Percentiles rank a stretch among this genome's conserved stretches.
These are phyloP conservation scores for Drosophila arizonae DNA, from an alignment of 1,140 invertebrate species.

Conservation along the genomic window DNA sequence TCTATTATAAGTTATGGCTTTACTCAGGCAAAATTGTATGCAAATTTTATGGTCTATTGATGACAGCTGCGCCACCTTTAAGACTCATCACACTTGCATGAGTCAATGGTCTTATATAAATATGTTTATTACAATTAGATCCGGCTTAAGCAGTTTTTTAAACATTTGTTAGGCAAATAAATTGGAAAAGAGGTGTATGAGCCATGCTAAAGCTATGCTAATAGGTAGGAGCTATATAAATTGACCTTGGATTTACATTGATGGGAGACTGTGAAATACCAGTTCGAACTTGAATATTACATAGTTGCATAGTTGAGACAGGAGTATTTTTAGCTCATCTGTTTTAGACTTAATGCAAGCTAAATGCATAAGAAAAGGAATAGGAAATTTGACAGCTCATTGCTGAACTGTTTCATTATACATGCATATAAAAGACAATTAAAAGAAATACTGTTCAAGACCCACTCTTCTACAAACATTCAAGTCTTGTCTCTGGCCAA, in stretches of 20 bases:
- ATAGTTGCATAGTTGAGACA: too few relatives aligned
- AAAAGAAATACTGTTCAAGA: too few relatives aligned
- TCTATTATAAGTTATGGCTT: conserved; percentile 43
- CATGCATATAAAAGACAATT: too few relatives aligned
- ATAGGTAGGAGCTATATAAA: neutral
- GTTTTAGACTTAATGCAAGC: too few relatives aligned
- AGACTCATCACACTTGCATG: conserved; percentile 43
- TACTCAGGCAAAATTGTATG: conserved; percentile 55
- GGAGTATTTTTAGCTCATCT: too few relatives aligned
- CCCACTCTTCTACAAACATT: too few relatives aligned
- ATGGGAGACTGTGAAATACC: too few relatives aligned
- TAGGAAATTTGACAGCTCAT: too few relatives aligned
- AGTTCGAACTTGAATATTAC: too few relatives aligned
- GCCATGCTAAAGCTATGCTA: neutral
- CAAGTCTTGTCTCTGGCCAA: neutral
- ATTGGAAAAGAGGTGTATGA: conserved; percentile 1
- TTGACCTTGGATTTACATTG: too few relatives aligned
- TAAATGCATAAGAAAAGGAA: too few relatives aligned
- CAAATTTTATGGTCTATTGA: conserved; percentile 61
- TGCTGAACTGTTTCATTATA: too few relatives aligned
- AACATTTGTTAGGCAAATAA: conserved; percentile 14
- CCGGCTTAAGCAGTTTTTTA: conserved; percentile 29
- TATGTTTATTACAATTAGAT: conserved; percentile 45
- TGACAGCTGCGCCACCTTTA: conserved; percentile 36
- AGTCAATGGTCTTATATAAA: conserved; percentile 33